Percentiles rank a stretch among this genome's conserved stretches.
Conservation (phyloP, 2,888 invertebrate species). For the Arrhopalites spinosus region DNA sequence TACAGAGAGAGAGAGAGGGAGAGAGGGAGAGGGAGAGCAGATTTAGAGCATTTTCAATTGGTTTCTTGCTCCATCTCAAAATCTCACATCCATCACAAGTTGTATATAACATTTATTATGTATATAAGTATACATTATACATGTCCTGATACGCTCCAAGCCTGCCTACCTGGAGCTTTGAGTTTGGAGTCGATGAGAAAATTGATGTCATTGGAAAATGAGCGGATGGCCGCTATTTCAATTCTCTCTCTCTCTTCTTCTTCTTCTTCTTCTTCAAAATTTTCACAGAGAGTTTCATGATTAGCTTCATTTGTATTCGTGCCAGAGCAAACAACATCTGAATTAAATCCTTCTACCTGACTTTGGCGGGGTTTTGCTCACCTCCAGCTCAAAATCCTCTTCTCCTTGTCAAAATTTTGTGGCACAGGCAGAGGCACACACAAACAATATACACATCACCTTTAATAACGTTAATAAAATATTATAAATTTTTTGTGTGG, state of each 20-base stretch:
- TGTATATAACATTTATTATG: no score
- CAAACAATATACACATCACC: not conserved
- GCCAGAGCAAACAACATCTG: not conserved
- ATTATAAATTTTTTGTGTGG: no score
- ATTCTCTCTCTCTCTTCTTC: no score
- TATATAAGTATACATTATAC: no score
- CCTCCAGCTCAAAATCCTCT: no score
- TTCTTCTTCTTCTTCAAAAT: no score
- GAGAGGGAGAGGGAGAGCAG: not conserved
- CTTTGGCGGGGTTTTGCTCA: no score
- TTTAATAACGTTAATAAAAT: no score
- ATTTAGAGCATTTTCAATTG: not conserved
- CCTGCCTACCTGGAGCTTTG: no score
- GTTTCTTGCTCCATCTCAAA: not conserved
- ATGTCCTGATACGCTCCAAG: no score
- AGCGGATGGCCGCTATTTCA: not conserved
- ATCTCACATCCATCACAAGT: no score
- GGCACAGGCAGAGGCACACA: not conserved
- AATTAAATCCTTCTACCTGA: no score
- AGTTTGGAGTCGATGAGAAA: not conserved
- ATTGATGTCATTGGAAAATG: conserved; percentile 1
- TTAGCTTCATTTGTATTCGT: conserved; percentile 7
- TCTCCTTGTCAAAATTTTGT: not conserved
- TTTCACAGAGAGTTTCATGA: not conserved
- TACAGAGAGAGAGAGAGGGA: not conserved